A percentile compares a stretch with the other conserved stretches of the same genome.
Conservation (phyloP, 2,797 vertebrate genomes). For the Moxostoma hubbsi region DNA sequence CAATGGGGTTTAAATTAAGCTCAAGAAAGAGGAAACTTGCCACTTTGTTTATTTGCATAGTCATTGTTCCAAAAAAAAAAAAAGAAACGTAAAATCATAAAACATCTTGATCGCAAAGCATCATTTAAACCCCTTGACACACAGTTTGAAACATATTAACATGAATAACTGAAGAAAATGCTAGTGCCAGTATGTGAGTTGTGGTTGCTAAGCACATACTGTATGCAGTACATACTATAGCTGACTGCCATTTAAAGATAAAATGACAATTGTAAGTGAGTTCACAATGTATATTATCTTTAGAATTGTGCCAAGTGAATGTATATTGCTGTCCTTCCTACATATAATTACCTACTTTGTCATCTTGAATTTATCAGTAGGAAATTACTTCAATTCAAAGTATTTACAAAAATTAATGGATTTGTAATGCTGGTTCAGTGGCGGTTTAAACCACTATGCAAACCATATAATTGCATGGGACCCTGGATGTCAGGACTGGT, state of each 20-base stretch:
- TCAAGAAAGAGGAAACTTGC: too few relatives aligned
- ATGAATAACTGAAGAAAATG: constrained; percentile 3
- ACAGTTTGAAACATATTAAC: background rate
- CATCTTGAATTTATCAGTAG: constrained; percentile 4
- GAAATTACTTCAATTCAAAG: constrained; percentile 11
- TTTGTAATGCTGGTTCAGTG: too few relatives aligned
- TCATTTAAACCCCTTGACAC: constrained; percentile 1
- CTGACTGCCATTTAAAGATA: constrained; percentile 26
- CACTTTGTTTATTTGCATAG: too few relatives aligned
- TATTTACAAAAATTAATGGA: background rate
- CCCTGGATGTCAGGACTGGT: too few relatives aligned
- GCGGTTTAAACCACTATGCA: too few relatives aligned
- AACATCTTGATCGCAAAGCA: constrained; percentile 16
- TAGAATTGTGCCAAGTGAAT: constrained; percentile 23
- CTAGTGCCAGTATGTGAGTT: background rate
- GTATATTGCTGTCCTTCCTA: background rate
- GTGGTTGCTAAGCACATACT: constrained; percentile 6
- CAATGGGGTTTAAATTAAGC: too few relatives aligned
- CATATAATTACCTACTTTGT: constrained; percentile 30
- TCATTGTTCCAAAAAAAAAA: background rate
- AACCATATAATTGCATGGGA: too few relatives aligned
- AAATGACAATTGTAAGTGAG: constrained; percentile 3
- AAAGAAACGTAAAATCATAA: background rate
- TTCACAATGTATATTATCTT: constrained; percentile 11
- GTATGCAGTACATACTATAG: background rate